Conservation (phyloP, 2,888 invertebrate genomes). For the Drosophila nr. perissopoda region DNA sequence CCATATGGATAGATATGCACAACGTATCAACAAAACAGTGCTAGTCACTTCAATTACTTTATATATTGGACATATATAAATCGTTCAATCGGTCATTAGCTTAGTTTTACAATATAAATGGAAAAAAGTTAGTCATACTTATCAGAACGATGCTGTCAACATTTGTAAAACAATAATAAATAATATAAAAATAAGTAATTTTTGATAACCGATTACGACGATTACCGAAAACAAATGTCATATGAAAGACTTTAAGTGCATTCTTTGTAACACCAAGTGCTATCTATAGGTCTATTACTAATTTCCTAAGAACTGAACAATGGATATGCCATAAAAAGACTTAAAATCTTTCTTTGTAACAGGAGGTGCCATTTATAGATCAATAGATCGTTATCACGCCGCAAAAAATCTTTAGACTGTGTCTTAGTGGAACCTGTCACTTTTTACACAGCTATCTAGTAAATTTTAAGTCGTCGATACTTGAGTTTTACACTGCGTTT, state of each 20-base stretch:
- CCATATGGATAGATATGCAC: neutral
- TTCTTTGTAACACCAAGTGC: neutral
- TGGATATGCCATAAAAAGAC: neutral
- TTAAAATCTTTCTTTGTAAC: neutral
- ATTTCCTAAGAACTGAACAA: neutral
- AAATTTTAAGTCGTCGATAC: constrained; percentile 52
- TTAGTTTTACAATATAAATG: neutral
- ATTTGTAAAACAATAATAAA: neutral
- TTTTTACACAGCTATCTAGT: constrained; percentile 38
- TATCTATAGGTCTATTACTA: neutral
- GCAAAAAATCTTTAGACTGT: constrained; percentile 11
- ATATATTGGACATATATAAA: neutral
- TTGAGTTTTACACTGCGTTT: constrained; percentile 51
- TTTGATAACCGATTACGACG: neutral
- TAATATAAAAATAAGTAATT: neutral
- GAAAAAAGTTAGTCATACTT: neutral
- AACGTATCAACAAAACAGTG: neutral
- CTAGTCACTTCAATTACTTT: neutral
- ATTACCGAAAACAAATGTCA: neutral
- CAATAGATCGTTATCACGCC: neutral
- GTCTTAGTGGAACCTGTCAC: constrained; percentile 51
- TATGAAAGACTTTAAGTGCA: too few species aligned
- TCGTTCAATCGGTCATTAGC: too few species aligned
- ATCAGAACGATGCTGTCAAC: neutral
- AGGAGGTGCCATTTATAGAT: neutral